Evolutionary conservation across 2,888 invertebrate species (phyloP), one percentile per base, ranked within the genome.

Genomic region (Phortica okadai): DNA sequence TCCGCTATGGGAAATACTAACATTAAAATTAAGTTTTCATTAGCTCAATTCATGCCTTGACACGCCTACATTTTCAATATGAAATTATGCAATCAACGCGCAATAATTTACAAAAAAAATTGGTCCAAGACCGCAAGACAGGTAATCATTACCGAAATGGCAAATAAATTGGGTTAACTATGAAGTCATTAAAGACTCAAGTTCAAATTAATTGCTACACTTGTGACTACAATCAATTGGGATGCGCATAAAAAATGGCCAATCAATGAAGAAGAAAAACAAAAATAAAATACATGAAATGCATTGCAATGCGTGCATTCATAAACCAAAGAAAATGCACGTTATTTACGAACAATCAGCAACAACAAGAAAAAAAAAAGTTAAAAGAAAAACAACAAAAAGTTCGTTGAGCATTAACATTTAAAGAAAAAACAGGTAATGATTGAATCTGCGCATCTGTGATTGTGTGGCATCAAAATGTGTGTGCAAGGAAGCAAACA

Each of bases 261-360:
- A 75, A 45, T 41, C 59, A 56, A 73, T 21, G 62, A 6, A 41
- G 44, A 33, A 72, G n/a, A 14, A 42, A 44, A 44, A 11, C 7
- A 64, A 42, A 64, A 45, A 62, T 33, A 59, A 14, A 33, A 33
- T 33, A 33, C 33, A 5, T 33, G 33, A 33, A 33, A 33, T 33
- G 33, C 33, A 33, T 33, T 33, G 33, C 33, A 5, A 33, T 33
- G 33, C 33, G 33, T 33, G 21, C 21, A 21, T 21, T 21, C 21
- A 21, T 33, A 42, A 66, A 66, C 5, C 5, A 33, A 66, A 66
- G 59, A 59, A 16, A 45, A 74, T 16, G 10, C 45, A 50, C 66
- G 41, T n/a, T 54, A 74, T 41, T 74, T 74, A 58, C 45, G 21
- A 58, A 69, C 69, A 75, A 75, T 58, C 67, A 67, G 66, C 67